These are phyloP conservation scores for Anniella stebbinsi DNA, from an alignment of 2,797 vertebrate genomes.

Conservation along the genomic window DNA sequence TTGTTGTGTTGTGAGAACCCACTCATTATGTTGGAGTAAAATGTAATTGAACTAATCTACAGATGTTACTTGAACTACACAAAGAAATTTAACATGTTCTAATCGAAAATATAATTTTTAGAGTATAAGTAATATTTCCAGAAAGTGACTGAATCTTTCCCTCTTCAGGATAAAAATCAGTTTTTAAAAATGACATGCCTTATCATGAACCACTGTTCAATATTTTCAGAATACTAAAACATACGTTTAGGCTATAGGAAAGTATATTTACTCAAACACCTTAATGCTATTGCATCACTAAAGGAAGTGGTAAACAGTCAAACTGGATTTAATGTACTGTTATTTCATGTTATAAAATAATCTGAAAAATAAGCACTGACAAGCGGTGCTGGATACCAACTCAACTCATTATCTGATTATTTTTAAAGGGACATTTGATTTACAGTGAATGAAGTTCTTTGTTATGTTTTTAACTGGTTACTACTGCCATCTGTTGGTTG, in stretches of 20 bases:
- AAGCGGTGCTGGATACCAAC: neutral
- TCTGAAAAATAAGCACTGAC: neutral
- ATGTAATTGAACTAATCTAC: too few species aligned
- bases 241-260: neutral
- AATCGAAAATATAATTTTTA: neutral
- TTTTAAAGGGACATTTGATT: neutral
- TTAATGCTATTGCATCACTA: neutral
- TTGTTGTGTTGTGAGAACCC: too few species aligned
- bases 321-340: neutral
- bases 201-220: neutral
- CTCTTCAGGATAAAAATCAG: neutral
- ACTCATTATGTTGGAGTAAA: neutral
- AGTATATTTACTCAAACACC: constrained; percentile 7
- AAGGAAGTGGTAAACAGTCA: neutral
- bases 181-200: neutral
- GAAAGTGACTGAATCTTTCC: neutral
- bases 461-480: constrained; percentile 13
- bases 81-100: neutral
- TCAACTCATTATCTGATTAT: constrained; percentile 8
- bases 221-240: neutral
- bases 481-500: constrained; percentile 61
- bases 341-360: constrained; percentile 1
- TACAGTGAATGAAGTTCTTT: neutral
- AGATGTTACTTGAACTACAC: too few species aligned
- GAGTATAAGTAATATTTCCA: neutral